phyloP scores from a whole-genome alignment of 2,888 invertebrate genomes.

The Pseudeuparius sepicola region DNA sequence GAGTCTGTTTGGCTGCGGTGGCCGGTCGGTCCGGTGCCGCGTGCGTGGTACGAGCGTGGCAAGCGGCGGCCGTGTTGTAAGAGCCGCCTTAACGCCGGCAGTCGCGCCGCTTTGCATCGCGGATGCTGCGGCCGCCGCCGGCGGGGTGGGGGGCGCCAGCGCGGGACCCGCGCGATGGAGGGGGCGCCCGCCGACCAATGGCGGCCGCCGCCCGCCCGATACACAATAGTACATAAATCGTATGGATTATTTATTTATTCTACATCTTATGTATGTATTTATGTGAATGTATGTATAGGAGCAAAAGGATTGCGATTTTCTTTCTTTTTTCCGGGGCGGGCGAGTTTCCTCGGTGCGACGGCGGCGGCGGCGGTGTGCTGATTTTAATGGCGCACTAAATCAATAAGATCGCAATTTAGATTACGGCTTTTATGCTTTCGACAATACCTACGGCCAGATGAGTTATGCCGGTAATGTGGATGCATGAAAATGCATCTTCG shows the following conservation, averaged over 20 bases:
- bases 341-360: too few relatives aligned
- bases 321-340: slow-evolving; percentile 28
- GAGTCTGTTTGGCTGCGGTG: too few relatives aligned
- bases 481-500: too few relatives aligned
- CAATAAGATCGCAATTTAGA: slow-evolving; percentile 32
- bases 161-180: slow-evolving; percentile 30
- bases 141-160: slow-evolving; percentile 34
- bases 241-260: slow-evolving; percentile 45
- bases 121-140: slow-evolving; percentile 32
- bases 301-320: slow-evolving; percentile 33
- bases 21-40: slow-evolving; percentile 8
- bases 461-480: too few relatives aligned
- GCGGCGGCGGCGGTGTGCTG: too few relatives aligned
- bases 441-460: too few relatives aligned
- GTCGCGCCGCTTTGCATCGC: slow-evolving; percentile 19
- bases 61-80: slow-evolving; percentile 25
- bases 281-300: slow-evolving; percentile 38
- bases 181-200: slow-evolving; percentile 32
- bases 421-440: slow-evolving; percentile 21
- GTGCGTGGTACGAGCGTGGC: slow-evolving; percentile 10
- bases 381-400: slow-evolving; percentile 33
- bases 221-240: slow-evolving; percentile 43
- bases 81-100: too few relatives aligned
- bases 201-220: slow-evolving; percentile 30
- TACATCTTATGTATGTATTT: slow-evolving; percentile 41